phyloP scores from a whole-genome alignment of 2,797 vertebrate species.

The Crocidura indochinensis region DNA sequence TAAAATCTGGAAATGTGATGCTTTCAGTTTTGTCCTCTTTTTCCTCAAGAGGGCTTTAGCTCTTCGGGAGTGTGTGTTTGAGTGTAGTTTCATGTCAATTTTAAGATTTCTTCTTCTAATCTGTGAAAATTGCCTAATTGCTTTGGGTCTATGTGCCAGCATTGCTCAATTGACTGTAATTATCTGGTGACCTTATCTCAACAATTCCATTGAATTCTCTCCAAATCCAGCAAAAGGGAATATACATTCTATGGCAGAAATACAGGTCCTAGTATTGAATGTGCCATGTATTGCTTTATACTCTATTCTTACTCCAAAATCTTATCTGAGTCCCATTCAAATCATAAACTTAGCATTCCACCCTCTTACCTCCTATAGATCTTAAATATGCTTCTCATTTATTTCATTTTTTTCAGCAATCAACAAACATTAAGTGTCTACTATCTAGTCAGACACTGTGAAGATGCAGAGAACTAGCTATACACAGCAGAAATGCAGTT shows the following conservation, averaged over 20 bases:
- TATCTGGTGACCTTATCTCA: background rate
- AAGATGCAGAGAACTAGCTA: background rate
- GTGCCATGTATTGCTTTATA: background rate
- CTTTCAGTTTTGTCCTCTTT: background rate
- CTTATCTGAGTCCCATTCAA: background rate
- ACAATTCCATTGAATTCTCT: background rate
- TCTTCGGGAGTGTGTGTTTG: background rate
- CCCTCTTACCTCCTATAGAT: background rate
- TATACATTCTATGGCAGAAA: background rate
- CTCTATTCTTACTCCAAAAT: constrained; percentile 9
- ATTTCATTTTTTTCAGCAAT: background rate
- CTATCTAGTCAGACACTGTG: background rate
- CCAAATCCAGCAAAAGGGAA: background rate
- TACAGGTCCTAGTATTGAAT: background rate
- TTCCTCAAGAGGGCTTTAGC: background rate
- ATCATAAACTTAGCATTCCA: background rate
- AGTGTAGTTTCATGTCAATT: no score
- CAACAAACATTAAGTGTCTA: constrained; percentile 23
- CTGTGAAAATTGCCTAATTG: background rate
- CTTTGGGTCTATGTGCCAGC: background rate
- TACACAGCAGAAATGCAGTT: background rate
- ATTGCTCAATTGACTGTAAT: background rate
- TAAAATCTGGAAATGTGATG: background rate
- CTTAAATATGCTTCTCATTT: background rate
- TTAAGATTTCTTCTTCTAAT: no score